Percentiles rank a stretch among this genome's conserved stretches.
These are phyloP conservation scores for Tetrax tetrax DNA, from an alignment of 2,113 vertebrate genomes.

Conservation along the genomic window DNA sequence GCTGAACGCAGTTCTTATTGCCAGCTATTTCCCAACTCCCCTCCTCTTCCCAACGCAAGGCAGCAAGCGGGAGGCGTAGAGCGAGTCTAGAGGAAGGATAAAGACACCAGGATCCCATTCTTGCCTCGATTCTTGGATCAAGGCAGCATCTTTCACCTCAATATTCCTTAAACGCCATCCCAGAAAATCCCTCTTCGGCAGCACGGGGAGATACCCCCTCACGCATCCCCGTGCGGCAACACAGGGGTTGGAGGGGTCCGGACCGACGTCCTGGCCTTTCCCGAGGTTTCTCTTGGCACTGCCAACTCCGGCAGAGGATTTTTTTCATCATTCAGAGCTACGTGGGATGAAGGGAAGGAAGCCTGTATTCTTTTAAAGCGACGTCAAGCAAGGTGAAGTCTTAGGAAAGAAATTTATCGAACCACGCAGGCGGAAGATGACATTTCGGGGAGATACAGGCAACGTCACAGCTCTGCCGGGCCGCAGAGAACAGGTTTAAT, in stretches of 20 bases:
- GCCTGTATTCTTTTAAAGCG: accelerated
- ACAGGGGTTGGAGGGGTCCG: not conserved
- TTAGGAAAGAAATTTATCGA: not conserved
- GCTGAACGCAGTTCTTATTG: slow-evolving; percentile 57
- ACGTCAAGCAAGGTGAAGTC: not conserved
- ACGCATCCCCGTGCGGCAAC: too few species aligned
- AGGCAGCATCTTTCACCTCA: not conserved
- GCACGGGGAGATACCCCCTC: not conserved
- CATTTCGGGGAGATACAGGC: not conserved
- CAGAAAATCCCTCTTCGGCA: not conserved
- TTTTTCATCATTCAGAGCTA: not conserved
- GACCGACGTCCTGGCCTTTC: not conserved
- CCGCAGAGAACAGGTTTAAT: not conserved
- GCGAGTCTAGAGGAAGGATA: not conserved
- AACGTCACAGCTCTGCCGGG: not conserved
- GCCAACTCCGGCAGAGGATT: accelerated
- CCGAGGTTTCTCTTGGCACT: not conserved
- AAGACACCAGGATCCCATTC: not conserved
- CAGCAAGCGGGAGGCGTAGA: not conserved
- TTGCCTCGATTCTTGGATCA: not conserved
- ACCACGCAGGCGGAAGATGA: not conserved
- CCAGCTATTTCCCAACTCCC: slow-evolving; percentile 19
- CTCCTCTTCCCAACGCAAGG: not conserved
- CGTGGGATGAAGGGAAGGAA: accelerated
- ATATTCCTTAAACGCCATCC: accelerated